Percentiles rank a stretch among this genome's conserved stretches.
These are phyloP conservation scores for Emmelina monodactyla DNA, from an alignment of 2,888 invertebrate species.

Conservation along the genomic window DNA sequence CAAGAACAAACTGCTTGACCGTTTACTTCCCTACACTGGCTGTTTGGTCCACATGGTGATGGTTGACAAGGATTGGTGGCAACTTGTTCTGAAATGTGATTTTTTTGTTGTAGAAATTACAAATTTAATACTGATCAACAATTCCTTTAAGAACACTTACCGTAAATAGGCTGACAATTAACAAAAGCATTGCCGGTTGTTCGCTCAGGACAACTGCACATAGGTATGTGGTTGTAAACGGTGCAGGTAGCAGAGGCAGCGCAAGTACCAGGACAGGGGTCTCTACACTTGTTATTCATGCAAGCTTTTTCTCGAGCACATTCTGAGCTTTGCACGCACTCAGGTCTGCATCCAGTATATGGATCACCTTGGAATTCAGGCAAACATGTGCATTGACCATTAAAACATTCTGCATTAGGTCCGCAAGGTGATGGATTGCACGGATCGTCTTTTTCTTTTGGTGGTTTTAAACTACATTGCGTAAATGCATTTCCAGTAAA, in stretches of 20 bases:
- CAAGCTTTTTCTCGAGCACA: constrained; percentile 76
- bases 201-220: constrained; percentile 68
- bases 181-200: constrained; percentile 76
- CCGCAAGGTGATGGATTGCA: constrained; percentile 75
- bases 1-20: constrained; percentile 77
- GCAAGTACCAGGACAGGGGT: constrained; percentile 83
- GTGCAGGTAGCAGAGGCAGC: constrained; percentile 76
- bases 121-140: too few species aligned
- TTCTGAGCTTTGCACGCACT: constrained; percentile 79
- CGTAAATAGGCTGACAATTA: constrained; percentile 63
- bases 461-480: constrained; percentile 45
- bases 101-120: too few species aligned
- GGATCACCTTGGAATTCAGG: constrained; percentile 81
- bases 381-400: constrained; percentile 75
- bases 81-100: constrained; percentile 66
- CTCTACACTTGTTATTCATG: constrained; percentile 74
- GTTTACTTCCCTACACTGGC: constrained; percentile 68
- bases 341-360: constrained; percentile 77
- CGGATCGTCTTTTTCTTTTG: constrained; percentile 58
- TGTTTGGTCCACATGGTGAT: constrained; percentile 71
- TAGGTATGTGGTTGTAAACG: constrained; percentile 70
- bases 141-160: constrained; percentile 39
- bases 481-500: constrained; percentile 71
- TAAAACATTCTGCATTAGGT: constrained; percentile 73
- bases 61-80: constrained; percentile 67